Evolutionary conservation across 2,113 vertebrate species (phyloP).

Genomic region (Recurvirostra avosetta): DNA sequence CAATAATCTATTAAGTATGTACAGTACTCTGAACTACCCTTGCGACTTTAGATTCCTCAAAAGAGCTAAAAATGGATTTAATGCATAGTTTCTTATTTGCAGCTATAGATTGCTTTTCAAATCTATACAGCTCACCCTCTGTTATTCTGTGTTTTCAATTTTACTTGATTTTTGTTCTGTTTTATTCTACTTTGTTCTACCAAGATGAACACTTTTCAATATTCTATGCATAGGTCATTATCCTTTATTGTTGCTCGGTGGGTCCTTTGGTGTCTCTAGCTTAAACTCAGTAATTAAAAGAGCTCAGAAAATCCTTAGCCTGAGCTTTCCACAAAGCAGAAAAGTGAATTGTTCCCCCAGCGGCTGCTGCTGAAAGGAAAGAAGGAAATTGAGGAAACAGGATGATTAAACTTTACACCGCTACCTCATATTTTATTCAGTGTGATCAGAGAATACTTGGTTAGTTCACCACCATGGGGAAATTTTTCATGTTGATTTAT

Average conservation of each 20-base stretch:
- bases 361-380: constrained; percentile 20
- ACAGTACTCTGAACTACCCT: background rate
- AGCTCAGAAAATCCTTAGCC: constrained; percentile 29
- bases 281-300: constrained; percentile 54
- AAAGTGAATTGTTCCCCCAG: constrained; percentile 32
- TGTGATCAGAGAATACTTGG: constrained; percentile 24
- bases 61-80: constrained; percentile 23
- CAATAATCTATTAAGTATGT: constrained; percentile 40
- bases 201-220: constrained; percentile 34
- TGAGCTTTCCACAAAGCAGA: constrained; percentile 1
- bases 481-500: constrained; percentile 22
- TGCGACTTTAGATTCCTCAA: background rate
- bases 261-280: constrained; percentile 10
- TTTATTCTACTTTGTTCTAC: constrained; percentile 39
- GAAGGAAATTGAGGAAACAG: constrained; percentile 37
- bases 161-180: background rate
- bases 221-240: constrained; percentile 41
- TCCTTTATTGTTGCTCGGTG: constrained; percentile 28
- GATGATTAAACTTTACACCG: constrained; percentile 49
- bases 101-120: constrained; percentile 16
- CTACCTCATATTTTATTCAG: constrained; percentile 51
- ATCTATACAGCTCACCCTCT: background rate
- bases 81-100: constrained; percentile 17
- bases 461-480: background rate
- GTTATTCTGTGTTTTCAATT: constrained; percentile 31